A percentile compares a stretch with the other conserved stretches of the same genome.
phyloP scores from a whole-genome alignment of 2,113 vertebrate species.

The Nerophis ophidion region DNA sequence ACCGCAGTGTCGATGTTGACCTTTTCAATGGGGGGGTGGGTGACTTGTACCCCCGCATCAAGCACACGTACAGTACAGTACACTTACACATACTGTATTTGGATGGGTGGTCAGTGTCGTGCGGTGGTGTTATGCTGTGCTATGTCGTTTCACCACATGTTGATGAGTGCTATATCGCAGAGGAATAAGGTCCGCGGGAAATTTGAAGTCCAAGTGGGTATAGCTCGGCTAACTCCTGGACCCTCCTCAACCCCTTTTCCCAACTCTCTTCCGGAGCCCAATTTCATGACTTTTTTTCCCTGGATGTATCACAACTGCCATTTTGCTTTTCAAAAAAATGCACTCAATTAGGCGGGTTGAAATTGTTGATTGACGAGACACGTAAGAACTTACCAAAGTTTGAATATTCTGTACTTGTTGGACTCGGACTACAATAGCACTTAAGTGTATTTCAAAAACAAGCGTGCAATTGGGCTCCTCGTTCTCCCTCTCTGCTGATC shows the following conservation, averaged over 20 bases:
- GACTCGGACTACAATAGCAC: background rate
- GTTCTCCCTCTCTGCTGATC: slow-evolving; percentile 3
- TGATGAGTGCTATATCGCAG: slow-evolving; percentile 44
- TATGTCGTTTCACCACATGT: slow-evolving; percentile 56
- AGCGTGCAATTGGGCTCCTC: slow-evolving; percentile 23
- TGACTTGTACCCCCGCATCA: background rate
- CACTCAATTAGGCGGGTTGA: background rate
- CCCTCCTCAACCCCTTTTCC: background rate
- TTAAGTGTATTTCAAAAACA: slow-evolving; percentile 2
- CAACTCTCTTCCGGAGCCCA: slow-evolving; percentile 6
- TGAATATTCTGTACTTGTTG: background rate
- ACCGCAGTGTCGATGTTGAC: slow-evolving; percentile 27
- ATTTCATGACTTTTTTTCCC: slow-evolving; percentile 27
- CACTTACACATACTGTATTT: slow-evolving; percentile 12
- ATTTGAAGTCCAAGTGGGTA: slow-evolving; percentile 18
- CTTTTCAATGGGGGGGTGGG: background rate
- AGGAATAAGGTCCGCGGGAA: slow-evolving; percentile 36
- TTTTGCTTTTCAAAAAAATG: slow-evolving; percentile 1
- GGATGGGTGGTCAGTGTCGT: slow-evolving; percentile 56
- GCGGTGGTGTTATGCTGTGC: slow-evolving; percentile 61
- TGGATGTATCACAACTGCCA: background rate
- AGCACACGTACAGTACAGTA: slow-evolving; percentile 5
- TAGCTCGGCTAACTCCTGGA: slow-evolving; percentile 27
- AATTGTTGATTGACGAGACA: background rate
- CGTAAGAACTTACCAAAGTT: slow-evolving; percentile 5